Evolutionary conservation across 2,113 vertebrate genomes (phyloP), one percentile per base, ranked within the genome.

Genomic region (Pomatostomus ruficeps): DNA sequence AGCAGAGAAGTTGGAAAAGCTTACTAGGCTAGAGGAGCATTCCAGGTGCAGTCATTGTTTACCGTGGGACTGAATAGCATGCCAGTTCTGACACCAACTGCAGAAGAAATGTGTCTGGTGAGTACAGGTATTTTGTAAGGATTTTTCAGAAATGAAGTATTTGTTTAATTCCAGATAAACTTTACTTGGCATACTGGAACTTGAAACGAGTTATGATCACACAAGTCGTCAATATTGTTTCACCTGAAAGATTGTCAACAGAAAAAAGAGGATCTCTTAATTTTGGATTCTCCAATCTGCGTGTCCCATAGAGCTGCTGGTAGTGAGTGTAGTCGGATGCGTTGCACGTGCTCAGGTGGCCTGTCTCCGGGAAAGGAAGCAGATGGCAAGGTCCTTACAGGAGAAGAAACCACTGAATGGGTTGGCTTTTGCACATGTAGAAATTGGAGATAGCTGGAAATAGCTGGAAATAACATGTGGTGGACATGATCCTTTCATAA

Each of bases 41-140:
- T 68, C 72, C 92, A 63, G 48, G n/a, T 78, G 92, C 88, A 76
- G 28, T 84, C 77, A 45, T 31, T 92, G 66, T 82, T 63, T 93
- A 5, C 55, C 18, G 10, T 72, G 81, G 82, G 59, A 74, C 71
- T 94, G 85, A 94, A 66, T 67, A 90, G 75, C 67, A 12, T 78
- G 75, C 71, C 90, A 89, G 55, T 92, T 89, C 62, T 77, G 52
- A 80, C 46, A 33, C 8, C 92, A 48, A 3, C 89, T 84, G 14
- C 86, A 42, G 73, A 75, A 77, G 91, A 82, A 72, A 24, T 75
- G 23, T 25, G 14, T 65, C 43, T 82, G 91, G 86, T 95, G 70
- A 92, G 84, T 95, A 92, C 40, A 78, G 91, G 94, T 91, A 20
- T 95, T 89, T 93, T 84, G 52, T 93, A 89, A 96, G 91, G 83